Percentiles rank a stretch among this genome's conserved stretches.
These are phyloP conservation scores for Montipora efflorescens DNA, from an alignment of 64 coral and sea anemone species.

Conservation along the genomic window DNA sequence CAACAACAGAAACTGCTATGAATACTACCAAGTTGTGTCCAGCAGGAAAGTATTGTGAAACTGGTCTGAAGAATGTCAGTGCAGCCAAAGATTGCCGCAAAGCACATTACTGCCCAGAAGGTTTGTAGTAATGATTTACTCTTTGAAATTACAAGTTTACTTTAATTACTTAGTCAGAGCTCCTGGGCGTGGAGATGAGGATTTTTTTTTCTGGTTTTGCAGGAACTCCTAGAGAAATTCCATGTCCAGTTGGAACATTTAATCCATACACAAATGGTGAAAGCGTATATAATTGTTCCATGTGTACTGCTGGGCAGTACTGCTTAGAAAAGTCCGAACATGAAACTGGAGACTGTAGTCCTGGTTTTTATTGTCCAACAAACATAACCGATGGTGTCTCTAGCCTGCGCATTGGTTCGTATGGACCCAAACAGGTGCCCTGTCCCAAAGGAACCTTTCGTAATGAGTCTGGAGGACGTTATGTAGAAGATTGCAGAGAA, in stretches of 20 bases:
- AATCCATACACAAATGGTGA: slow-evolving; percentile 66
- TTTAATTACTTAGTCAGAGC: not conserved
- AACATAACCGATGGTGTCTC: slow-evolving; percentile 98
- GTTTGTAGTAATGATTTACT: slow-evolving; percentile 13
- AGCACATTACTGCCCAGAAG: slow-evolving; percentile 97
- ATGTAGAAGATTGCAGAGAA: slow-evolving; percentile 70
- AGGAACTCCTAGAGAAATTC: slow-evolving; percentile 81
- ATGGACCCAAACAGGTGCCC: slow-evolving; percentile 85
- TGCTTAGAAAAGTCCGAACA: slow-evolving; percentile 74
- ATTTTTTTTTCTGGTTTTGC: not conserved
- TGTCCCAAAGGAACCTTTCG: slow-evolving; percentile 90
- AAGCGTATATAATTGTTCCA: slow-evolving; percentile 72
- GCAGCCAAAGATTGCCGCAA: slow-evolving; percentile 77
- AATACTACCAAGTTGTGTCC: slow-evolving; percentile 92
- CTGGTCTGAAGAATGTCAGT: slow-evolving; percentile 78
- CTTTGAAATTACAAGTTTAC: not conserved
- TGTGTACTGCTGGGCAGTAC: slow-evolving; percentile 93
- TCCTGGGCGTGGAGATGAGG: not conserved
- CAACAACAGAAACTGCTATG: slow-evolving; percentile 83
- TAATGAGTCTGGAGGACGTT: slow-evolving; percentile 74
- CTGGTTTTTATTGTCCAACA: slow-evolving; percentile 95
- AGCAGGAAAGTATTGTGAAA: slow-evolving; percentile 86
- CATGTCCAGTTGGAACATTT: slow-evolving; percentile 96
- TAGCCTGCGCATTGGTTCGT: slow-evolving; percentile 84
- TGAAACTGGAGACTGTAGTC: slow-evolving; percentile 74